Evolutionary conservation across 1,140 invertebrate genomes (phyloP), one percentile per base, ranked within the genome.

Genomic region (Zaprionus gabonicus): DNA sequence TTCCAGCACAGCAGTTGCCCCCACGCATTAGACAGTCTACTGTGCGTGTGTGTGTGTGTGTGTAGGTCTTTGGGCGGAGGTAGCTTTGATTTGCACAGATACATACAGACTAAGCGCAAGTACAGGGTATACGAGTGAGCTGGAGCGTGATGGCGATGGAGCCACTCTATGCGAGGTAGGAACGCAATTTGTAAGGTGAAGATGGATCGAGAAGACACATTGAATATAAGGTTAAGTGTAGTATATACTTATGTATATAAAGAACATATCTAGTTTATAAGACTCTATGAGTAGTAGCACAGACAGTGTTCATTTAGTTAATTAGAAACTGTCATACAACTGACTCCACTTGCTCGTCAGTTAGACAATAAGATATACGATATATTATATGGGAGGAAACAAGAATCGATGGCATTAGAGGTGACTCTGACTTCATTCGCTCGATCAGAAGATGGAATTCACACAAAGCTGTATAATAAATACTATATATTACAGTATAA

Each of bases 1-100:
- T 51, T 51, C 46, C 46, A 51, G 20, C 46, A 20, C 46, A 51
- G 46, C 46, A 51, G 46, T 51, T 51, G 46, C 46, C 46, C 46
- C 46, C 46, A 51, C 46, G 46, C 46, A 51, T 51, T 51, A 51
- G 46, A 20, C 46, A 51, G 20, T 3, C 3, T 4, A 1, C 20
- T 51, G 20, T 49, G 46, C 20, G 46, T 49, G 46, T 49, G 44
- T 49, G 44, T 49, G 44, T 49, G 44, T 49, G 44, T 49, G 44
- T 49, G 44, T 49, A n/a, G 46, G 46, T 49, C 20, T 49, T 20
- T 49, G 46, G 46, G 20, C 46, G 9, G 17, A 20, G 20, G 17
- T 49, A 12, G n/a, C 46, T 49, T n/a, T 49, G 20, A 51, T 25
- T 51, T 25, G 46, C 46, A 25, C 46, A 51, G 46, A 51, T 23